Conservation (phyloP, 1,140 invertebrate genomes). For the Trichonephila clavata region DNA sequence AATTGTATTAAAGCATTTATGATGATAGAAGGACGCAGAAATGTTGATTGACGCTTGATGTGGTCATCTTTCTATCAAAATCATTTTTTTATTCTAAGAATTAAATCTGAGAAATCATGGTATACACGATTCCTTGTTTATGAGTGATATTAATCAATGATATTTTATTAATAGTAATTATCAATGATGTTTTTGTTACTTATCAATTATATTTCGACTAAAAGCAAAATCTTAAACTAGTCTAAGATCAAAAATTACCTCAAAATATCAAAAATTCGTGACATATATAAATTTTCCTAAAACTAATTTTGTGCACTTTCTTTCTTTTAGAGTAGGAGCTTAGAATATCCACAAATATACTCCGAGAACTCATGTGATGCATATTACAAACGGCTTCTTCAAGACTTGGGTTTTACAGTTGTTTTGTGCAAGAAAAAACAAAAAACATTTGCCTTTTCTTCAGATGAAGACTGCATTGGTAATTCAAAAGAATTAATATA, state of each 20-base stretch:
- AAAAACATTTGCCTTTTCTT: background rate
- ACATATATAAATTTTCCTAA: background rate
- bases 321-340: background rate
- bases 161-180: too few relatives aligned
- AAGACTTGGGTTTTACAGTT: background rate
- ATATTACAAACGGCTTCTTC: background rate
- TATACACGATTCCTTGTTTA: too few relatives aligned
- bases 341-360: background rate
- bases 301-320: background rate
- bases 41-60: too few relatives aligned
- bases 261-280: background rate
- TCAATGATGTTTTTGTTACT: too few relatives aligned
- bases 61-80: too few relatives aligned
- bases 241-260: too few relatives aligned
- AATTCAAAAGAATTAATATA: background rate
- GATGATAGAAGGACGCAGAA: too few relatives aligned
- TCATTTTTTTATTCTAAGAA: too few relatives aligned
- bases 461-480: slow-evolving; percentile 40
- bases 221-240: background rate
- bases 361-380: background rate
- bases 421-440: background rate
- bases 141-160: too few relatives aligned
- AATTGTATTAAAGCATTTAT: too few relatives aligned
- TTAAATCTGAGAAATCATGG: too few relatives aligned
- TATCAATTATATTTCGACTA: background rate